These are phyloP conservation scores for Nematolebias whitei DNA, from an alignment of 2,113 vertebrate genomes.

Conservation along the genomic window DNA sequence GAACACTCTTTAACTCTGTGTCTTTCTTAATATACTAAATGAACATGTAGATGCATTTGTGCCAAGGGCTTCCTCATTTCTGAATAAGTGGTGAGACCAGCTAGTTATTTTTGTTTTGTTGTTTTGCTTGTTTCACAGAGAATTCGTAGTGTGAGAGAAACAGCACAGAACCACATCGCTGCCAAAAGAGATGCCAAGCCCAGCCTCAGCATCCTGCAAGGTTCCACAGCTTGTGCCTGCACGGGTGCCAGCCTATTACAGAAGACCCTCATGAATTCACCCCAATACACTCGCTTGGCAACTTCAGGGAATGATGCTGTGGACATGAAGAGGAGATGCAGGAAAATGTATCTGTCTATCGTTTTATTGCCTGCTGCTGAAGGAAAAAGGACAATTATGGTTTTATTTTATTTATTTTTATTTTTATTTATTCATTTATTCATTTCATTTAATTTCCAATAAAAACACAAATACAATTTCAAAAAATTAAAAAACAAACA, in stretches of 20 bases:
- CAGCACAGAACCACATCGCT: constrained; percentile 80
- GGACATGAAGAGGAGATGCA: constrained; percentile 38
- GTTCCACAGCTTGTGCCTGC: constrained; percentile 68
- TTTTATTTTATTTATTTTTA: no score
- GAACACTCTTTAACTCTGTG: constrained; percentile 98
- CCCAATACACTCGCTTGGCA: constrained; percentile 63
- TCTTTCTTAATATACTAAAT: constrained; percentile 95
- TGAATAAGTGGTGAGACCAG: constrained; percentile 85
- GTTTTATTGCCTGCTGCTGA: constrained; percentile 36
- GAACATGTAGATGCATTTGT: constrained; percentile 93
- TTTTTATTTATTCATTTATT: no score
- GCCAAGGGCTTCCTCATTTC: constrained; percentile 89
- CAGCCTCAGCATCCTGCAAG: constrained; percentile 68
- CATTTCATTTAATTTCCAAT: no score
- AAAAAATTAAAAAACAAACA: no score
- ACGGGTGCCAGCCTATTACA: constrained; percentile 70
- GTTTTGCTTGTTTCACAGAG: constrained; percentile 56
- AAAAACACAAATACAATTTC: no score
- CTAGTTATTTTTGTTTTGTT: constrained; percentile 81
- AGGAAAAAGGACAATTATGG: no score
- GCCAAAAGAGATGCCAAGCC: constrained; percentile 73
- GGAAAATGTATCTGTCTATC: constrained; percentile 57
- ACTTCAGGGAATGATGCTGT: constrained; percentile 64
- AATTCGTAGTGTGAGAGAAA: constrained; percentile 58
- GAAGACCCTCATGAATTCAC: constrained; percentile 68